Evolutionary conservation across 2,888 invertebrate species (phyloP).

Genomic region (Caenorhabditis japonica): DNA sequence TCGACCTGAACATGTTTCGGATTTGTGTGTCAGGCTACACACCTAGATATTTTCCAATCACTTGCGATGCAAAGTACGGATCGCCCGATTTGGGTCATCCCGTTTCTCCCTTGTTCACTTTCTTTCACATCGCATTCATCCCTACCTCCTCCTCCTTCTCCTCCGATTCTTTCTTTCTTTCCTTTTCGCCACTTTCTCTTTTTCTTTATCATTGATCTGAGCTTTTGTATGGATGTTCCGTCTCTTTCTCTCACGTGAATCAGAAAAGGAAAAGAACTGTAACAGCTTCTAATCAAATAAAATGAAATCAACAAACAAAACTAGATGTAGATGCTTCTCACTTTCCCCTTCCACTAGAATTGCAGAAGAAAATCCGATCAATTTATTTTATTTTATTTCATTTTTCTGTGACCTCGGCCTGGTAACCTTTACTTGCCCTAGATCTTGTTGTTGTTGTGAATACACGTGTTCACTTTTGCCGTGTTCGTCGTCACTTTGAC

Average conservation of each 20-base stretch:
- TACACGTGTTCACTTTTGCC: conserved; percentile 29
- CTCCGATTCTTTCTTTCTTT: conserved; percentile 4
- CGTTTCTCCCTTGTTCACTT: conserved; percentile 44
- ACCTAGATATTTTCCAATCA: conserved; percentile 31
- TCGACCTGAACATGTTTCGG: conserved; percentile 82
- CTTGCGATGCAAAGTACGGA: conserved; percentile 47
- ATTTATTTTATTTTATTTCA: conserved; percentile 3
- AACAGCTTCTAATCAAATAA: conserved; percentile 42
- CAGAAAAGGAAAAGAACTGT: conserved; percentile 8
- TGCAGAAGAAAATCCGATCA: conserved; percentile 1
- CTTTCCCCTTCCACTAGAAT: conserved; percentile 17
- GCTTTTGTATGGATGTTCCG: conserved; percentile 27
- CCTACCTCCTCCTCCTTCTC: no score
- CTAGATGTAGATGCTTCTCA: conserved; percentile 21
- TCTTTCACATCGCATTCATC: no score
- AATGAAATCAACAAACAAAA: conserved; percentile 23
- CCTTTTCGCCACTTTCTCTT: conserved; percentile 27
- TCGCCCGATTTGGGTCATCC: conserved; percentile 54
- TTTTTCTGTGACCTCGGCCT: conserved; percentile 16
- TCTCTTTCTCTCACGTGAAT: conserved; percentile 9
- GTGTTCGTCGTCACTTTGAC: background rate
- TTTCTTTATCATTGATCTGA: conserved; percentile 25
- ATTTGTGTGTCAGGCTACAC: conserved; percentile 7
- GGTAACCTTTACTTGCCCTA: conserved; percentile 12
- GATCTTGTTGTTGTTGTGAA: background rate